Evolutionary conservation across 2,113 vertebrate genomes (phyloP).

Genomic region (Poeciliopsis occidentalis): DNA sequence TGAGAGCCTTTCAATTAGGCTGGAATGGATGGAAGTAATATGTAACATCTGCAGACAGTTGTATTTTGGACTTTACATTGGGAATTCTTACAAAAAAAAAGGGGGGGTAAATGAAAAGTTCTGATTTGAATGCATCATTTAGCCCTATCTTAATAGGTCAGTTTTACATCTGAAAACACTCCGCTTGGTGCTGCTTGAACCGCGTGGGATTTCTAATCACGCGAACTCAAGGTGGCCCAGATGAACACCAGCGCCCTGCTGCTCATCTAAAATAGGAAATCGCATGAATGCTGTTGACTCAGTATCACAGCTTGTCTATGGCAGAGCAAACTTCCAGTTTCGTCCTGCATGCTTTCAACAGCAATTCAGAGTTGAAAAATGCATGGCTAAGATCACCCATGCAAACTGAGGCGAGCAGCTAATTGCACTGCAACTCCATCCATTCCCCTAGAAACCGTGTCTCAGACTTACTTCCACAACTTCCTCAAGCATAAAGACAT

Average conservation of each 20-base stretch:
- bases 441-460: conserved; percentile 40
- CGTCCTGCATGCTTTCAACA: conserved; percentile 23
- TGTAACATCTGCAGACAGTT: too few relatives aligned
- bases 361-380: conserved; percentile 43
- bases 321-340: background rate
- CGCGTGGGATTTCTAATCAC: background rate
- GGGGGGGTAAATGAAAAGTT: too few relatives aligned
- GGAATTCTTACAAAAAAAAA: too few relatives aligned
- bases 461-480: conserved; percentile 53
- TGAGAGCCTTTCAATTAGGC: too few relatives aligned
- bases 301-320: conserved; percentile 27
- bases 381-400: conserved; percentile 21
- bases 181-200: too few relatives aligned
- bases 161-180: background rate
- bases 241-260: conserved; percentile 10
- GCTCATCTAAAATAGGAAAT: conserved; percentile 23
- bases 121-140: background rate
- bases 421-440: conserved; percentile 54
- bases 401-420: conserved; percentile 51
- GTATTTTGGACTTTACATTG: too few relatives aligned
- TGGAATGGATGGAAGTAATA: too few relatives aligned
- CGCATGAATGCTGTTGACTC: conserved; percentile 12
- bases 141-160: background rate
- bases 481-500: conserved; percentile 60
- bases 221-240: conserved; percentile 4